phyloP scores from a whole-genome alignment of 2,888 invertebrate species.

The Pterostichus niger region DNA sequence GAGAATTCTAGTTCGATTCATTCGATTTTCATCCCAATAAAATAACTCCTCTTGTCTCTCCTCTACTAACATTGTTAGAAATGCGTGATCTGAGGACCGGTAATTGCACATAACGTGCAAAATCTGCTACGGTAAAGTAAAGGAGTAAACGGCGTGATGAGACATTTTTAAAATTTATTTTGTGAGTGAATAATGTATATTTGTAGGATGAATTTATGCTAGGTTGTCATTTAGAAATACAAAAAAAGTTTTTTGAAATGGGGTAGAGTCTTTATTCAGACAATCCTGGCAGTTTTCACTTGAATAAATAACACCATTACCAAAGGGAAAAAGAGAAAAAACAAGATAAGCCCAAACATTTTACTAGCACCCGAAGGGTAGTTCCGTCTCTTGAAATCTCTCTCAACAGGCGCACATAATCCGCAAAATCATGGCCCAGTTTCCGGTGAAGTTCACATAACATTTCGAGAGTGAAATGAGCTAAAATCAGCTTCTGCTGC shows the following conservation, averaged over 20 bases:
- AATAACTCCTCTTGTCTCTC: too few species aligned
- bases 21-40: too few species aligned
- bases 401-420: constrained; percentile 40
- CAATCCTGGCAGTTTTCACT: constrained; percentile 42
- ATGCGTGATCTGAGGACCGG: too few species aligned
- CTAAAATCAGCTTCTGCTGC: constrained; percentile 38
- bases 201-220: constrained; percentile 10
- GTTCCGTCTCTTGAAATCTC: constrained; percentile 29
- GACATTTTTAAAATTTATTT: too few species aligned
- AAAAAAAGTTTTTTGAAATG: constrained; percentile 28
- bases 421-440: constrained; percentile 42
- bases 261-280: constrained; percentile 37
- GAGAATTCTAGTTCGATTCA: too few species aligned
- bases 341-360: constrained; percentile 47
- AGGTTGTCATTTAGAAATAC: constrained; percentile 19
- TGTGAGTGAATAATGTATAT: not conserved
- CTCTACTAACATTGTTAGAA: too few species aligned
- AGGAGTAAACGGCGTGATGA: too few species aligned
- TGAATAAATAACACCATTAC: constrained; percentile 49
- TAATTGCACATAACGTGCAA: too few species aligned
- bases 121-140: too few species aligned
- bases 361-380: constrained; percentile 39
- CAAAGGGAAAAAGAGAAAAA: constrained; percentile 14
- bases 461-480: constrained; percentile 33
- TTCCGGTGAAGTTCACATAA: constrained; percentile 24